Conservation (phyloP, 2,888 invertebrate genomes). For the Octodonta nipae region DNA sequence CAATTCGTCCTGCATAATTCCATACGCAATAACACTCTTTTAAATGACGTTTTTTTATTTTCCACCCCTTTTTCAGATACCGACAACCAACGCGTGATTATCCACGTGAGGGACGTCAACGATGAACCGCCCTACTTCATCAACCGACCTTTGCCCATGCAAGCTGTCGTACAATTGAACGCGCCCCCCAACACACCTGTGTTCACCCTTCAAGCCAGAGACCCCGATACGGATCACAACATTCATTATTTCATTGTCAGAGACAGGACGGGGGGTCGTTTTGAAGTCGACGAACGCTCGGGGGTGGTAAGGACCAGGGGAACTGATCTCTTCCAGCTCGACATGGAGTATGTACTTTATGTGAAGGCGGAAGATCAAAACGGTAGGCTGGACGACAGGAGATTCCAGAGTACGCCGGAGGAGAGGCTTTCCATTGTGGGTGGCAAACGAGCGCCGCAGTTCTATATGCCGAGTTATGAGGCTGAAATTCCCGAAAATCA, state of each 20-base stretch:
- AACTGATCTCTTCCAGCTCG: conserved; percentile 81
- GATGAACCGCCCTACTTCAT: conserved; percentile 96
- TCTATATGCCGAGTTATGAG: conserved; percentile 88
- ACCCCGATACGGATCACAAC: conserved; percentile 91
- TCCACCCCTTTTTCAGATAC: conserved; percentile 71
- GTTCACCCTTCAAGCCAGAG: conserved; percentile 91
- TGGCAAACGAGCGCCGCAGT: conserved; percentile 95
- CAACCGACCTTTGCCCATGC: conserved; percentile 92
- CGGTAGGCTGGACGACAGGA: conserved; percentile 78
- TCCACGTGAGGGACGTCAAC: conserved; percentile 89
- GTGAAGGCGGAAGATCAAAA: conserved; percentile 94
- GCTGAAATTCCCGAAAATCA: conserved; percentile 94
- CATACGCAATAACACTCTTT: too few relatives aligned
- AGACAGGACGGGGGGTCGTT: conserved; percentile 63
- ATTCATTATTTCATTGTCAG: conserved; percentile 92
- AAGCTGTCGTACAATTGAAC: conserved; percentile 90
- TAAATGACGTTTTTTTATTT: too few relatives aligned
- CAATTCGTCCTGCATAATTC: too few relatives aligned
- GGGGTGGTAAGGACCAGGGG: conserved; percentile 86
- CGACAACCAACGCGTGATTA: conserved; percentile 88
- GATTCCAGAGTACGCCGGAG: conserved; percentile 82
- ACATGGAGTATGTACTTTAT: conserved; percentile 91
- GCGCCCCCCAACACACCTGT: conserved; percentile 91
- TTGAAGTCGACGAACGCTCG: conserved; percentile 40
- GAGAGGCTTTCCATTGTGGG: conserved; percentile 87